Conservation (phyloP, 2,888 invertebrate species). For the Drosophila niveifrons region DNA sequence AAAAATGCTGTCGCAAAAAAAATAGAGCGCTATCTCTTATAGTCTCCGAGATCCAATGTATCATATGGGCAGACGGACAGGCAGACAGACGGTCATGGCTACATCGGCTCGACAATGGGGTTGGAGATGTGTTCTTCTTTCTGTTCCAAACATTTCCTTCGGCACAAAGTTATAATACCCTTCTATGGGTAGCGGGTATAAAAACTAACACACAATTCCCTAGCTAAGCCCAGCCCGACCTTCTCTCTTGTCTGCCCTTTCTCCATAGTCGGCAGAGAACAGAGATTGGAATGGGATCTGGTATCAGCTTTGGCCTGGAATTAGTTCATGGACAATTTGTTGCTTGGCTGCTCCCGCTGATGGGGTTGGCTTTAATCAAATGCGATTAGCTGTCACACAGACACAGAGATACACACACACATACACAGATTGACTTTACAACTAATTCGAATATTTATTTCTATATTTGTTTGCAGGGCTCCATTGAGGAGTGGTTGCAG, state of each 20-base stretch:
- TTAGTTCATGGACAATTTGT: slow-evolving; percentile 82
- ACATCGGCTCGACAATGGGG: too few relatives aligned
- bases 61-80: too few relatives aligned
- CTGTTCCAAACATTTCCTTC: too few relatives aligned
- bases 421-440: slow-evolving; percentile 13
- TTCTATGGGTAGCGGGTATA: too few relatives aligned
- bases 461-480: slow-evolving; percentile 88
- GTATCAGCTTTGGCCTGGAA: slow-evolving; percentile 72
- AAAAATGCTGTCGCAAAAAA: too few relatives aligned
- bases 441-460: not conserved
- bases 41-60: too few relatives aligned
- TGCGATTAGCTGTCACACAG: slow-evolving; percentile 55
- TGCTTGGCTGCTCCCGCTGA: slow-evolving; percentile 35
- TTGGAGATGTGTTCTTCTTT: too few relatives aligned
- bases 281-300: slow-evolving; percentile 7
- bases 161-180: too few relatives aligned
- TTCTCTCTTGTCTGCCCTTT: not conserved
- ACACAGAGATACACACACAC: not conserved
- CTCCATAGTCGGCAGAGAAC: not conserved
- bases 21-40: too few relatives aligned
- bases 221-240: not conserved
- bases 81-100: too few relatives aligned
- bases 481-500: slow-evolving; percentile 97
- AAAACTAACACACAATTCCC: not conserved
- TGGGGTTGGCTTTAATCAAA: slow-evolving; percentile 59